phyloP scores from a whole-genome alignment of 2,113 vertebrate genomes.

The Australoheros scitulus region DNA sequence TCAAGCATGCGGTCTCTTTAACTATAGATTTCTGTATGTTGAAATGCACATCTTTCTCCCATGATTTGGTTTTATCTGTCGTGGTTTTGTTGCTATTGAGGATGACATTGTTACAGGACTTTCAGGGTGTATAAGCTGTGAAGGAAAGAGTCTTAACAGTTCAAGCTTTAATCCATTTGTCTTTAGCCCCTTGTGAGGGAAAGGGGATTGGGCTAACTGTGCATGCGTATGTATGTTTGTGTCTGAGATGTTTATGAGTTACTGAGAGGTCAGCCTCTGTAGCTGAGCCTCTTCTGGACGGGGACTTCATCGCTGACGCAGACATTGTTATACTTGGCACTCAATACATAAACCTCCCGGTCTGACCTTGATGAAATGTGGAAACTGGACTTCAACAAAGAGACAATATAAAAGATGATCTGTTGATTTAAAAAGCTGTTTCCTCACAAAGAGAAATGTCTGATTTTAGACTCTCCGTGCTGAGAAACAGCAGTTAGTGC shows the following conservation, averaged over 20 bases:
- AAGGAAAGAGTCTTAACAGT: constrained; percentile 7
- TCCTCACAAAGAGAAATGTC: not conserved
- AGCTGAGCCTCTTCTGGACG: constrained; percentile 40
- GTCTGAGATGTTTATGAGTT: constrained; percentile 57
- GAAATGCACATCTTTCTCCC: constrained; percentile 4
- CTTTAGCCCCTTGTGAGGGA: constrained; percentile 41
- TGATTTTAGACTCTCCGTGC: constrained; percentile 12
- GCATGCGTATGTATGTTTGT: constrained; percentile 26
- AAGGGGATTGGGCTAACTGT: constrained; percentile 42
- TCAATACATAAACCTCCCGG: constrained; percentile 18
- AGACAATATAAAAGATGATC: constrained; percentile 22
- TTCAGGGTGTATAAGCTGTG: constrained; percentile 38
- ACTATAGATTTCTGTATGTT: not conserved
- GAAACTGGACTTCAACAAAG: constrained; percentile 15
- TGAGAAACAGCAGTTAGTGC: constrained; percentile 7
- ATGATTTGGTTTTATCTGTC: constrained; percentile 16
- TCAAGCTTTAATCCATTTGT: constrained; percentile 55
- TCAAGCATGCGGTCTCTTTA: constrained; percentile 1
- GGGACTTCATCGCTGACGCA: constrained; percentile 6
- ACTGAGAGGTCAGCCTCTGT: constrained; percentile 41
- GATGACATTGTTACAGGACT: constrained; percentile 20
- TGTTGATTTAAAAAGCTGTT: constrained; percentile 9
- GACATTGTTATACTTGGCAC: constrained; percentile 46
- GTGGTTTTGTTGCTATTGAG: constrained; percentile 23
- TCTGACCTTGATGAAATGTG: not conserved